Percentiles rank a stretch among this genome's conserved stretches.
These are phyloP conservation scores for Luidia sarsii DNA, from an alignment of 53 echinoderm and acorn worm species.

Conservation along the genomic window DNA sequence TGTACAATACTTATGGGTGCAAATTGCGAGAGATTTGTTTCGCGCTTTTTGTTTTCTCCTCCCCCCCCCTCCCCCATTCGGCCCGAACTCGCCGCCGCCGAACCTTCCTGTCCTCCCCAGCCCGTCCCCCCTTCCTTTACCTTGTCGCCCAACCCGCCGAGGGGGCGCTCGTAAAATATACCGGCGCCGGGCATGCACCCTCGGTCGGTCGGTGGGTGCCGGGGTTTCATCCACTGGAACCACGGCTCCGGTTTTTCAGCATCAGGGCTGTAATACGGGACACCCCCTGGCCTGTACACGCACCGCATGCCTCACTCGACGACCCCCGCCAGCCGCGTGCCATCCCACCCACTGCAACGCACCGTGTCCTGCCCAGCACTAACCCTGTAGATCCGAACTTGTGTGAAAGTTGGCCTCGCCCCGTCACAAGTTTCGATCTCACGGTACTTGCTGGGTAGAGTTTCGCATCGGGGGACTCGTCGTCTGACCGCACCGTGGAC, in stretches of 20 bases:
- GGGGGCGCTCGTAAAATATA: constrained; percentile 40
- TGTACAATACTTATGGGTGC: neutral
- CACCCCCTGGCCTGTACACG: too few relatives aligned
- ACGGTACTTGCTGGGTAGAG: constrained; percentile 77
- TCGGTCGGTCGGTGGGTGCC: too few relatives aligned
- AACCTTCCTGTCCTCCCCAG: too few relatives aligned
- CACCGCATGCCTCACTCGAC: too few relatives aligned
- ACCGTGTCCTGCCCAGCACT: constrained; percentile 70
- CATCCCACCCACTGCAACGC: too few relatives aligned
- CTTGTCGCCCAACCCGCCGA: neutral
- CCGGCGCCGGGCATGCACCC: neutral
- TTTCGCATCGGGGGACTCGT: constrained; percentile 29
- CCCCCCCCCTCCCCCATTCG: neutral
- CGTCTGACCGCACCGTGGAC: constrained; percentile 38
- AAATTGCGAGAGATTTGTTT: constrained; percentile 42
- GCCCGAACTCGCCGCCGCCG: neutral
- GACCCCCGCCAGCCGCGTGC: too few relatives aligned
- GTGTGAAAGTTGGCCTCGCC: constrained; percentile 56
- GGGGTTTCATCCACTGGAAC: too few relatives aligned
- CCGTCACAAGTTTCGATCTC: constrained; percentile 87
- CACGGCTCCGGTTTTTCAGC: too few relatives aligned
- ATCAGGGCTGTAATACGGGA: too few relatives aligned
- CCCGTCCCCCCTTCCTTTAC: too few relatives aligned
- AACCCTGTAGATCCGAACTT: constrained; percentile 99
- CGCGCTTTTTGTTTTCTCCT: neutral